phyloP scores from a whole-genome alignment of 2,113 vertebrate genomes.

The Cyprinodon brontotheroides region DNA sequence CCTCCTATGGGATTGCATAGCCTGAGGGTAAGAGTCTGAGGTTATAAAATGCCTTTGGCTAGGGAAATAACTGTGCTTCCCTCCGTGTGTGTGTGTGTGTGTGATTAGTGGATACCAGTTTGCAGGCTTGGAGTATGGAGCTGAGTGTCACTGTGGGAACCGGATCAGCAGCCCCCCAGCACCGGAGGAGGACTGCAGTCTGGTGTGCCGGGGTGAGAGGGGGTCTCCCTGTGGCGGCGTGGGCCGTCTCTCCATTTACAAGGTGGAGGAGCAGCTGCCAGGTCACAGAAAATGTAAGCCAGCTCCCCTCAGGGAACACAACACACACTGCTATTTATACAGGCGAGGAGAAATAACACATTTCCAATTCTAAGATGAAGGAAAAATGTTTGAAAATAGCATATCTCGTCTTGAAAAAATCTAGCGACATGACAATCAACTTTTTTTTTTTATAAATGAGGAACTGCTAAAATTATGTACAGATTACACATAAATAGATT shows the following conservation, averaged over 20 bases:
- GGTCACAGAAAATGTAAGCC: slow-evolving; percentile 85
- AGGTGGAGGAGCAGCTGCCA: slow-evolving; percentile 80
- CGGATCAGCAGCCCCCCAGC: slow-evolving; percentile 70
- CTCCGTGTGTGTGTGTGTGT: slow-evolving; percentile 20
- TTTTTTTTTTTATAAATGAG: too few relatives aligned
- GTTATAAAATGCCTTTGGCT: slow-evolving; percentile 36
- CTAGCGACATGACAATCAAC: too few relatives aligned
- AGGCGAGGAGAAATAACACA: not conserved
- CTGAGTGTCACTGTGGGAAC: slow-evolving; percentile 96
- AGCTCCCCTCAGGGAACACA: not conserved
- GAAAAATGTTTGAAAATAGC: too few relatives aligned
- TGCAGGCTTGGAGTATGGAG: slow-evolving; percentile 89
- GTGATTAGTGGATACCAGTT: slow-evolving; percentile 87
- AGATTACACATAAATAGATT: too few relatives aligned
- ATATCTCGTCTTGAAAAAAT: too few relatives aligned
- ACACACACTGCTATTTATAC: slow-evolving; percentile 2
- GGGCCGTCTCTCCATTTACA: slow-evolving; percentile 89
- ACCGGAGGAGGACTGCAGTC: slow-evolving; percentile 85
- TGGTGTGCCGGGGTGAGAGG: slow-evolving; percentile 88
- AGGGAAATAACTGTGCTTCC: slow-evolving; percentile 5
- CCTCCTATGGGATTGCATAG: slow-evolving; percentile 36
- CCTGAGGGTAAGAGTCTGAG: slow-evolving; percentile 36
- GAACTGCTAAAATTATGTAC: too few relatives aligned
- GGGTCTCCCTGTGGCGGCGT: slow-evolving; percentile 87
- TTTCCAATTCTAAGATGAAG: not conserved